Evolutionary conservation across 2,113 vertebrate species (phyloP).

Genomic region (Choloepus hoffmanni): DNA sequence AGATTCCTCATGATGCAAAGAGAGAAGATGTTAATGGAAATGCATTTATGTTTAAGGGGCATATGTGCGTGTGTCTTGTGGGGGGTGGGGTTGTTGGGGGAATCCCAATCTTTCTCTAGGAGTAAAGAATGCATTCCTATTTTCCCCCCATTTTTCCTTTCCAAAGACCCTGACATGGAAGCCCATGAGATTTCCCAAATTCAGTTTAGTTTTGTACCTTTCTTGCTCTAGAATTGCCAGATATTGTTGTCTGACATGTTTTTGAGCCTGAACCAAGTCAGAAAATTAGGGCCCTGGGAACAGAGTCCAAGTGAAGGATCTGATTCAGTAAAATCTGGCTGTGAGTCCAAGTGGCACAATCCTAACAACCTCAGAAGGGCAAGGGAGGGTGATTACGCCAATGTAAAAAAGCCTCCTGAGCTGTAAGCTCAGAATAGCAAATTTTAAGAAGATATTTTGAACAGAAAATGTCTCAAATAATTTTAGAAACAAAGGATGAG

Average conservation of each 20-base stretch:
- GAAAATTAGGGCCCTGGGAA: constrained; percentile 11
- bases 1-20: neutral
- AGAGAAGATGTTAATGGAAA: neutral
- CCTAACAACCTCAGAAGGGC: neutral
- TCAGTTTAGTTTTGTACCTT: neutral
- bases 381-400: neutral
- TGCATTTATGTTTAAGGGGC: too few relatives aligned
- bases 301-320: neutral
- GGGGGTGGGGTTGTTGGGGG: rapidly evolving
- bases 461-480: constrained; percentile 10
- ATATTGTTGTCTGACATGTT: constrained; percentile 58
- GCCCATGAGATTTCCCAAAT: neutral
- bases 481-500: neutral
- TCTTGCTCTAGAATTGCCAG: constrained; percentile 40
- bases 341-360: neutral
- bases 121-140: neutral
- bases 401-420: neutral
- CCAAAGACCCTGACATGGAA: constrained; percentile 43
- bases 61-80: too few relatives aligned
- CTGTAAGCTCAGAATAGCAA: neutral
- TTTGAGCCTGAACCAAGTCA: constrained; percentile 60
- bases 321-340: neutral
- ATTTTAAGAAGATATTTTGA: constrained; percentile 3
- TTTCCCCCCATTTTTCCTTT: neutral
- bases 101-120: neutral